Percentiles rank a stretch among this genome's conserved stretches.
Conservation (phyloP, 2,888 invertebrate species). For the Fissipunctia ypsillon region DNA sequence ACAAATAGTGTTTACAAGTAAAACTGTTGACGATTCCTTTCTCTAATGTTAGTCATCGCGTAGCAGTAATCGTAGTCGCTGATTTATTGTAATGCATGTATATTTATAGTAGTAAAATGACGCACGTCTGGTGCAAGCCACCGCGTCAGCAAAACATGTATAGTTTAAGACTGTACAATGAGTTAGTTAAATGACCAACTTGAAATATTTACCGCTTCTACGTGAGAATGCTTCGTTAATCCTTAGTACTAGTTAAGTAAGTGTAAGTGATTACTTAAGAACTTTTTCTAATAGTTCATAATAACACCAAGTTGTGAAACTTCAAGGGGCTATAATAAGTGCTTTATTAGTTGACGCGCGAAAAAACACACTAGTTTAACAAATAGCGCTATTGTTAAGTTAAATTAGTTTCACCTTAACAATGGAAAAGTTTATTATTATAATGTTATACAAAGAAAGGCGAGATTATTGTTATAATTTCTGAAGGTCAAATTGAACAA, state of each 20-base stretch:
- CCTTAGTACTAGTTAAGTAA: slow-evolving; percentile 37
- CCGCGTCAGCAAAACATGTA: too few species aligned
- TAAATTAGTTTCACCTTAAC: slow-evolving; percentile 80
- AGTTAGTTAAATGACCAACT: slow-evolving; percentile 27
- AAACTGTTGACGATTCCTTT: too few species aligned
- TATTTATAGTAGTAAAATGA: too few species aligned
- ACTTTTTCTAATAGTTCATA: slow-evolving; percentile 76
- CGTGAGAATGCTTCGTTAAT: slow-evolving; percentile 41
- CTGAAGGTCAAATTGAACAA: slow-evolving; percentile 15
- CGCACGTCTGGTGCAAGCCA: too few species aligned
- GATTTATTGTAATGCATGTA: too few species aligned
- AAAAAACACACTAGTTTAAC: slow-evolving; percentile 79
- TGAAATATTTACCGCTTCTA: slow-evolving; percentile 44
- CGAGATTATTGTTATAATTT: slow-evolving; percentile 49
- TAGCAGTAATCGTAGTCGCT: too few species aligned
- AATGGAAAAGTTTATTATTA: slow-evolving; percentile 74
- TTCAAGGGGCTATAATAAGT: slow-evolving; percentile 77
- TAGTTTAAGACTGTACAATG: too few species aligned
- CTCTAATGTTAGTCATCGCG: too few species aligned
- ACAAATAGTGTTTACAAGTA: too few species aligned
- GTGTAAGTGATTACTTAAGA: slow-evolving; percentile 63
- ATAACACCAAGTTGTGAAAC: slow-evolving; percentile 75
- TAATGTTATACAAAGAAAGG: slow-evolving; percentile 50
- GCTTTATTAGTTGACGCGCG: slow-evolving; percentile 77
- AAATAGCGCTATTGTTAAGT: slow-evolving; percentile 81